Evolutionary conservation across 2,888 invertebrate genomes (phyloP).

Genomic region (Drosophila tripunctata): DNA sequence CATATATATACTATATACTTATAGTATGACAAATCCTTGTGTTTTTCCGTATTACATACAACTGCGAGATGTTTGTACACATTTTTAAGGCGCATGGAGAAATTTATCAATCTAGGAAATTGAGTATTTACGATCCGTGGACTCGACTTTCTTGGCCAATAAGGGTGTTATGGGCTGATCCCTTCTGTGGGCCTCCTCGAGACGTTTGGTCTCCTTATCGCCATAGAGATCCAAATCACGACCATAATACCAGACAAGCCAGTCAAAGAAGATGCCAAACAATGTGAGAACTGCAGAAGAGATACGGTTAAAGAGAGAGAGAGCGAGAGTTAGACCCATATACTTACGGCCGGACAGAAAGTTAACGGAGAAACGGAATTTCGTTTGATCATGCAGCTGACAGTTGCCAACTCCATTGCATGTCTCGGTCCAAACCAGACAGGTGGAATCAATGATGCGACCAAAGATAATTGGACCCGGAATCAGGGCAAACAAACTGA

Average conservation of each 20-base stretch:
- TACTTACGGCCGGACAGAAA: slow-evolving; percentile 85
- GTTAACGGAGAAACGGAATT: slow-evolving; percentile 86
- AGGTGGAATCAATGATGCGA: slow-evolving; percentile 88
- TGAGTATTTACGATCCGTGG: slow-evolving; percentile 24
- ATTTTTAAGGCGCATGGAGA: background rate
- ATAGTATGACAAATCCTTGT: background rate
- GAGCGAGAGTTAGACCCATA: too few relatives aligned
- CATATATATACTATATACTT: too few relatives aligned
- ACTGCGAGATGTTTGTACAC: slow-evolving; percentile 58
- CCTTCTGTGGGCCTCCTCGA: slow-evolving; percentile 58
- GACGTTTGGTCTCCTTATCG: slow-evolving; percentile 76
- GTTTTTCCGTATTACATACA: slow-evolving; percentile 24
- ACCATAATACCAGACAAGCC: slow-evolving; percentile 86
- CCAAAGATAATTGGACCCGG: slow-evolving; percentile 89
- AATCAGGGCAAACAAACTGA: slow-evolving; percentile 87
- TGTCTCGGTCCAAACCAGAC: slow-evolving; percentile 88
- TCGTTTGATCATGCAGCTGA: slow-evolving; percentile 87
- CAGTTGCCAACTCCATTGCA: slow-evolving; percentile 88
- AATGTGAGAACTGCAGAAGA: slow-evolving; percentile 86
- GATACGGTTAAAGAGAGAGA: too few relatives aligned
- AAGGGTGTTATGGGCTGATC: slow-evolving; percentile 80
- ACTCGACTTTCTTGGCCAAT: slow-evolving; percentile 58
- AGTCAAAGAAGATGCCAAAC: slow-evolving; percentile 87
- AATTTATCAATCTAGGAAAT: background rate
- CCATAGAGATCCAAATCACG: slow-evolving; percentile 87